Percentiles rank a stretch among this genome's conserved stretches.
These are phyloP conservation scores for Ctenosaura bakeri DNA, from an alignment of 2,797 vertebrate genomes.

Conservation along the genomic window DNA sequence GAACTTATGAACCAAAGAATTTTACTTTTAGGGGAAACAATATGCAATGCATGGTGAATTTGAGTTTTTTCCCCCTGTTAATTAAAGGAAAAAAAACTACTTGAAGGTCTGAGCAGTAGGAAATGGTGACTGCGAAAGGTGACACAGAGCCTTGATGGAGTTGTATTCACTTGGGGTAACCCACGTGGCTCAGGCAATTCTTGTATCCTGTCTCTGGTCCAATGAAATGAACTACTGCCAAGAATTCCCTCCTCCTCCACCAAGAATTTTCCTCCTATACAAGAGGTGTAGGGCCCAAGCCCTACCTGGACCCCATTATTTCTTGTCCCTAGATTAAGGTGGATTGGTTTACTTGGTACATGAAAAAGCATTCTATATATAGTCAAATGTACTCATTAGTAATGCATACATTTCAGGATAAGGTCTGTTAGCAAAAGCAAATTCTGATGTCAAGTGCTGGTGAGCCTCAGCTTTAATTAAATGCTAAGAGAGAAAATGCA, in stretches of 20 bases:
- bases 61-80: too few species aligned
- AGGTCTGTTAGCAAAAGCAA: background rate
- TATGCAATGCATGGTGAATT: too few species aligned
- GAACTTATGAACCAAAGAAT: too few species aligned
- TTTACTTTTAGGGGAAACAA: too few species aligned
- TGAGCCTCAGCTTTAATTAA: background rate
- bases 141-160: constrained; percentile 21
- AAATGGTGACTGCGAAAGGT: constrained; percentile 34
- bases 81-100: too few species aligned
- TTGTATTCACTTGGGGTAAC: background rate
- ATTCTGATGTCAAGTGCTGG: background rate
- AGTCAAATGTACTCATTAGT: background rate
- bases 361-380: background rate
- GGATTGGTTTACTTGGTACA: background rate
- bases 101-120: constrained; percentile 65
- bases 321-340: background rate
- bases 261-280: too few species aligned
- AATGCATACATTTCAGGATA: background rate
- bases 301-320: background rate
- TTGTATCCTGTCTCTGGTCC: background rate
- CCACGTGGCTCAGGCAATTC: background rate
- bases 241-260: background rate
- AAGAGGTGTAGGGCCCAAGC: background rate
- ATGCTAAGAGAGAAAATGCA: background rate
- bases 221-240: background rate